phyloP scores from a whole-genome alignment of 2,797 vertebrate genomes.

The Mastacembelus armatus region DNA sequence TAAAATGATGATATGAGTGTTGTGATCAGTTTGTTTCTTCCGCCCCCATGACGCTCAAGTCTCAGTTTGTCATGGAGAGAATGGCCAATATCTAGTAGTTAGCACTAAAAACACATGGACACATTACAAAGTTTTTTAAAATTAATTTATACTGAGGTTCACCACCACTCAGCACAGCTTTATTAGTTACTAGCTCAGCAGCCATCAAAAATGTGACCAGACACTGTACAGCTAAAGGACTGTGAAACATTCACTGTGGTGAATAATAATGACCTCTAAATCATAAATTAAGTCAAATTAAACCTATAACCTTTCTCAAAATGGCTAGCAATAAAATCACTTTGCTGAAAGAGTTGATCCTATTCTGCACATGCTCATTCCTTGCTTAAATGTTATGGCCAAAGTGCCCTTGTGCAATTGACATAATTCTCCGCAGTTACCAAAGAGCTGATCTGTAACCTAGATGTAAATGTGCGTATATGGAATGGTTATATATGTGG shows the following conservation, averaged over 20 bases:
- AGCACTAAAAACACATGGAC: no score
- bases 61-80: no score
- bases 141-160: no score
- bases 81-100: no score
- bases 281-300: constrained; percentile 42
- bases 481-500: constrained; percentile 15
- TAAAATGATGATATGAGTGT: no score
- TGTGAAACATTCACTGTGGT: constrained; percentile 11
- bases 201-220: neutral
- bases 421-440: constrained; percentile 31
- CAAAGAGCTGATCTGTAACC: constrained; percentile 37
- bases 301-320: constrained; percentile 28
- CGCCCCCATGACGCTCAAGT: no score
- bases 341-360: constrained; percentile 14
- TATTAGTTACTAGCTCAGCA: neutral
- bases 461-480: constrained; percentile 18
- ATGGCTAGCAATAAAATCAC: constrained; percentile 39
- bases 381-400: constrained; percentile 19
- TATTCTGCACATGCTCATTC: constrained; percentile 16
- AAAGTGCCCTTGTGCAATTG: constrained; percentile 66
- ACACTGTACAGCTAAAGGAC: neutral
- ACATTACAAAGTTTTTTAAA: no score
- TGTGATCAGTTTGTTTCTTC: no score
- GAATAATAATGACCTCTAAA: constrained; percentile 31
- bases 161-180: neutral